A percentile compares a stretch with the other conserved stretches of the same genome.
Conservation (phyloP, 1,140 invertebrate genomes). For the Gryon sp. region DNA sequence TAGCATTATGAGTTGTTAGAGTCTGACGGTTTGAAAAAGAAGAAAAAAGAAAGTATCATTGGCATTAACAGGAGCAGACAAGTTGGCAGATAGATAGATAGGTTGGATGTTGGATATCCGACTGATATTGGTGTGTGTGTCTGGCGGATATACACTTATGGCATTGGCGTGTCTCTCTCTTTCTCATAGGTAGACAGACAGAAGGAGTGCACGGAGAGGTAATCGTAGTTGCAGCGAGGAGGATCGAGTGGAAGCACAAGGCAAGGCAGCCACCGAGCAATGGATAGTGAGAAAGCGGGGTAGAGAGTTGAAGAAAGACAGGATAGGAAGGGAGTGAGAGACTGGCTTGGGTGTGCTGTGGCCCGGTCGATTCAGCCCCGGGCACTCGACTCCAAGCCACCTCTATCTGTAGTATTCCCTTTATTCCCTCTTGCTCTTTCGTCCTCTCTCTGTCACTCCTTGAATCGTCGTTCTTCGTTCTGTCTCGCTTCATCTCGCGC, state of each 20-base stretch:
- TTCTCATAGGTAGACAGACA: slow-evolving; percentile 19
- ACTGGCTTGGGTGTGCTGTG: slow-evolving; percentile 75
- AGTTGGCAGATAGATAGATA: background rate
- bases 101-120: slow-evolving; percentile 8
- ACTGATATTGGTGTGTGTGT: slow-evolving; percentile 1
- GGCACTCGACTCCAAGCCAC: slow-evolving; percentile 74
- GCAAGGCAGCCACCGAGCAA: slow-evolving; percentile 62
- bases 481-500: slow-evolving; percentile 25
- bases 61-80: slow-evolving; percentile 5
- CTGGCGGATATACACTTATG: slow-evolving; percentile 24
- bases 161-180: too few species aligned
- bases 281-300: slow-evolving; percentile 64
- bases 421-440: slow-evolving; percentile 60
- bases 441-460: slow-evolving; percentile 50
- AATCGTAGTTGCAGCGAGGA: slow-evolving; percentile 50
- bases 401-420: slow-evolving; percentile 76
- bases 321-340: slow-evolving; percentile 72
- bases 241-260: slow-evolving; percentile 66
- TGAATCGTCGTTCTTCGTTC: slow-evolving; percentile 48
- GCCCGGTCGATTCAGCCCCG: slow-evolving; percentile 79
- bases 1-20: too few species aligned
- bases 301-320: slow-evolving; percentile 66
- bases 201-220: slow-evolving; percentile 7
- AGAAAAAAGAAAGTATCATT: slow-evolving; percentile 47
- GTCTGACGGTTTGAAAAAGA: too few species aligned